A percentile compares a stretch with the other conserved stretches of the same genome.
phyloP scores from a whole-genome alignment of 2,797 vertebrate species.

The Sus cebifrons region DNA sequence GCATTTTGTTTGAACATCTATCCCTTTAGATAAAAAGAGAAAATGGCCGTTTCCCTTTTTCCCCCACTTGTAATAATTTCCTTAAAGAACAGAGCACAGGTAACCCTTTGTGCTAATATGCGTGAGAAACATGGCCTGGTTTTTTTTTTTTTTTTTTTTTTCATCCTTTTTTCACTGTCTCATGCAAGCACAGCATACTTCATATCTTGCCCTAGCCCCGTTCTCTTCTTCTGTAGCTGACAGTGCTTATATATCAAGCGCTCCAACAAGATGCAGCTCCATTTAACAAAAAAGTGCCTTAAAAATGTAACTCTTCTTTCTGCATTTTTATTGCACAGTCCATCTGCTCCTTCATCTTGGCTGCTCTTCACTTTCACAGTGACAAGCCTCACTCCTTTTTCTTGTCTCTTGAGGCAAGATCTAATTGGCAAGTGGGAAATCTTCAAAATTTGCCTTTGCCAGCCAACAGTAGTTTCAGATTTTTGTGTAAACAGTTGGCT shows the following conservation, averaged over 20 bases:
- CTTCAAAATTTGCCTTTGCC: constrained; percentile 86
- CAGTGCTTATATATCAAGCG: constrained; percentile 87
- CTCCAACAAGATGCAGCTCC: constrained; percentile 86
- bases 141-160: constrained; percentile 38
- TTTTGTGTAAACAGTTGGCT: constrained; percentile 81
- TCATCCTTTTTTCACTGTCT: constrained; percentile 82
- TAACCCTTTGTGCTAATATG: constrained; percentile 79
- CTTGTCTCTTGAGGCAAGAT: constrained; percentile 85
- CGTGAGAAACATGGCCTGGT: constrained; percentile 75
- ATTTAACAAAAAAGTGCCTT: constrained; percentile 87
- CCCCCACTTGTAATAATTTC: constrained; percentile 75
- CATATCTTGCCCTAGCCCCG: constrained; percentile 81
- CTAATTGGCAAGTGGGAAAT: constrained; percentile 86
- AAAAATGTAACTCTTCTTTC: constrained; percentile 86
- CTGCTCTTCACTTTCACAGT: constrained; percentile 84
- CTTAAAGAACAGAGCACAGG: constrained; percentile 73
- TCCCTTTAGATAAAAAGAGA: constrained; percentile 78
- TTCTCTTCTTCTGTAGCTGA: constrained; percentile 86
- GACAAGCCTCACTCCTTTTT: constrained; percentile 84
- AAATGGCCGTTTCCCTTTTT: constrained; percentile 74
- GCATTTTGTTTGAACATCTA: constrained; percentile 76
- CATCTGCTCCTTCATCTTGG: constrained; percentile 86
- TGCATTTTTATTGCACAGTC: constrained; percentile 86
- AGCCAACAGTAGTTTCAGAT: constrained; percentile 76
- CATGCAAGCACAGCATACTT: constrained; percentile 80